phyloP scores from a whole-genome alignment of 2,797 vertebrate species.

The Rhynchonycteris naso region DNA sequence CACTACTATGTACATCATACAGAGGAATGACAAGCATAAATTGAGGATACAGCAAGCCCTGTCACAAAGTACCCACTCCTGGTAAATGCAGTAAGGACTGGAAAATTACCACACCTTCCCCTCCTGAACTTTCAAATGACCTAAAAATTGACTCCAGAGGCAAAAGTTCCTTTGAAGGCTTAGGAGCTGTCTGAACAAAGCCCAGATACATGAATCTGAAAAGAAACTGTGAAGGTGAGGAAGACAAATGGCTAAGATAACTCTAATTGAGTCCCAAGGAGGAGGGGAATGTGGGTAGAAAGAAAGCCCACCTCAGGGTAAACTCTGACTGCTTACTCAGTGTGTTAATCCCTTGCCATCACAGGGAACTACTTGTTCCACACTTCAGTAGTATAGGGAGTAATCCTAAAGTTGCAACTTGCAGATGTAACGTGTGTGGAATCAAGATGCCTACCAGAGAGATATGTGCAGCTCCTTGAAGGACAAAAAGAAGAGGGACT shows the following conservation, averaged over 20 bases:
- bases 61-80: not conserved
- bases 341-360: not conserved
- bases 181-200: not conserved
- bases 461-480: not conserved
- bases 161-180: not conserved
- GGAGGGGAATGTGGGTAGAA: not conserved
- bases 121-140: not conserved
- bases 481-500: not conserved
- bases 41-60: not conserved
- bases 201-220: not conserved
- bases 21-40: not conserved
- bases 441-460: not conserved
- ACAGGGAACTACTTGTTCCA: not conserved
- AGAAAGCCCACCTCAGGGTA: not conserved
- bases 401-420: not conserved
- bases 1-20: not conserved
- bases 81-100: not conserved
- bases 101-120: not conserved
- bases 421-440: not conserved
- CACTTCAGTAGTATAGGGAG: not conserved
- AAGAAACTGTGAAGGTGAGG: not conserved
- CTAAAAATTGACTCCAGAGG: not conserved
- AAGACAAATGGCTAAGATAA: not conserved
- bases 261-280: not conserved
- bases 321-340: rapidly evolving